Evolutionary conservation across 2,113 vertebrate genomes (phyloP).

Genomic region (Chitala chitala): DNA sequence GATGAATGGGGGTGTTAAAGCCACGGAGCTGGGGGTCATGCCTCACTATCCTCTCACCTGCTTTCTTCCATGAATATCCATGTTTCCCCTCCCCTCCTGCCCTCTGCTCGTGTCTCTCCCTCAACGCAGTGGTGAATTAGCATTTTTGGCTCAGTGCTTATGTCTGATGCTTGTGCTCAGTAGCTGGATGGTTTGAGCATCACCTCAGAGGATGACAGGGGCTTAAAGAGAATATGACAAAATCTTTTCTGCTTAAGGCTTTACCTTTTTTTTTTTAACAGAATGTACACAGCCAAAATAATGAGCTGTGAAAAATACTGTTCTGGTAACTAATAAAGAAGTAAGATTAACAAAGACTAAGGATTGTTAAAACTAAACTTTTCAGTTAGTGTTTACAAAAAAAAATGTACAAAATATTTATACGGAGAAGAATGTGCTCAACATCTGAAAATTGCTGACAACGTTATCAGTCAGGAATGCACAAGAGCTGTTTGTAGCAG

Average conservation of each 20-base stretch:
- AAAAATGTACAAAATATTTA: neutral
- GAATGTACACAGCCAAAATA: neutral
- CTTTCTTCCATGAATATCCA: neutral
- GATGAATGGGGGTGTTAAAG: conserved; percentile 4
- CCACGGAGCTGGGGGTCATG: neutral
- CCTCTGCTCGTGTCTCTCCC: neutral
- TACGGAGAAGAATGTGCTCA: neutral
- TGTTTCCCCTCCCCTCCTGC: neutral
- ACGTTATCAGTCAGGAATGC: no score
- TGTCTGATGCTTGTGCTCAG: neutral
- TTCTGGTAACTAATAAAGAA: no score
- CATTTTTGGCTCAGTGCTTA: neutral
- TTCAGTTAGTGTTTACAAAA: no score
- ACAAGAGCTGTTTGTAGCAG: neutral
- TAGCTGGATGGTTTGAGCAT: conserved; percentile 15
- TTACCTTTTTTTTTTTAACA: conserved; percentile 1
- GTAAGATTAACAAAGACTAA: no score
- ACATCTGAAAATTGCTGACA: neutral
- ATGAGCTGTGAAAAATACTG: neutral
- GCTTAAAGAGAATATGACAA: conserved; percentile 9
- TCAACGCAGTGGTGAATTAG: neutral
- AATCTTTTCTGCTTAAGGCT: neutral
- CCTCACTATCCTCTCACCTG: neutral
- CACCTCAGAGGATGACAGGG: neutral
- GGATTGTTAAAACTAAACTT: no score